Evolutionary conservation across 2,113 vertebrate genomes (phyloP).

Genomic region (Strix uralensis): DNA sequence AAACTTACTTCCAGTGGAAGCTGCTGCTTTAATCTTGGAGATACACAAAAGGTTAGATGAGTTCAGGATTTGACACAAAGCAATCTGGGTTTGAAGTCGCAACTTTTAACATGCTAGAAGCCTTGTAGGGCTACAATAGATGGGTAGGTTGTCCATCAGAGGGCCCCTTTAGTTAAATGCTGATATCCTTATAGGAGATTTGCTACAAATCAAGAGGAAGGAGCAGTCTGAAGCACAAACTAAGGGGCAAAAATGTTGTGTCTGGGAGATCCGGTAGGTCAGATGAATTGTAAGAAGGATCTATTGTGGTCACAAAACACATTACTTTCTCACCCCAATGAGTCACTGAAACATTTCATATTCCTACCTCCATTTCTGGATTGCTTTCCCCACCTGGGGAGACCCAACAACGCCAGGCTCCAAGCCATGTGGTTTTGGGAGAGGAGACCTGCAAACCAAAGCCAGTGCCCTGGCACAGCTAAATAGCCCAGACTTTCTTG

Average conservation of each 20-base stretch:
- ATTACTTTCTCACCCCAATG: background rate
- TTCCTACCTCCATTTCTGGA: background rate
- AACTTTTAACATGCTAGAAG: background rate
- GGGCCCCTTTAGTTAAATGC: background rate
- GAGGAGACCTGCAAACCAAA: background rate
- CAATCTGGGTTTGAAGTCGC: background rate
- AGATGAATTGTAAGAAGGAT: background rate
- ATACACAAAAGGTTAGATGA: background rate
- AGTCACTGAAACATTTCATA: background rate
- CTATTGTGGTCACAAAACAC: background rate
- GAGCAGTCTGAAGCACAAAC: background rate
- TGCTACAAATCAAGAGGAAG: background rate
- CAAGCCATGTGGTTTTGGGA: background rate
- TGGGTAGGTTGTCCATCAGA: background rate
- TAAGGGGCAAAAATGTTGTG: background rate
- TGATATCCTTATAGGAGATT: background rate
- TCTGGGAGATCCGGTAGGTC: background rate
- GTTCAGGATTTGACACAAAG: background rate
- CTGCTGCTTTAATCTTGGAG: background rate
- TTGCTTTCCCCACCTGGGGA: background rate
- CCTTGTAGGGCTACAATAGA: background rate
- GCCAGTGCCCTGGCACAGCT: accelerated
- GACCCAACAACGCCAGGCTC: background rate
- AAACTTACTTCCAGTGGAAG: background rate
- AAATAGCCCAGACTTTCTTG: background rate